Evolutionary conservation across 1,140 invertebrate genomes (phyloP), one percentile per base, ranked within the genome.

Genomic region (Medauroidea extradentata): DNA sequence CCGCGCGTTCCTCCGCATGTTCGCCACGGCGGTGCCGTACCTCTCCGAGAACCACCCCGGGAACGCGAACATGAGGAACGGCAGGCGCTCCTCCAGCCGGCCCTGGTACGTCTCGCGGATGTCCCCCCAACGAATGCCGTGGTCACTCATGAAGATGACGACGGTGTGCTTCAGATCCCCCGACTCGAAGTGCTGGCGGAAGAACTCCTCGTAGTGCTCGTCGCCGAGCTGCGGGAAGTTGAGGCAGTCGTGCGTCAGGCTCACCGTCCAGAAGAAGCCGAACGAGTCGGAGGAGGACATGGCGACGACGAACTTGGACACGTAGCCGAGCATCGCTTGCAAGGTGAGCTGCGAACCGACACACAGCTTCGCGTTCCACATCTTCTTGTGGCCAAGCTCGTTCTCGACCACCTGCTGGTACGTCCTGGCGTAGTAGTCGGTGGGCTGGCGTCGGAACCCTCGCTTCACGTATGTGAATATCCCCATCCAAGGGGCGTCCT

Each of bases 91-190:
- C 67, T 90, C 88, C 8, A 88, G 67, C 58, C 82, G 79, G 0
- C 50, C 80, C 58, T 79, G 79, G 63, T 81, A 81, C 0, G 86
- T 87, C 51, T 81, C 70, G 2, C 85, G 71, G 60, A 89, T 85
- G 0, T 67, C 65, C 13, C 87, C 87, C 76, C 84, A 88, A 29
- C 85, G 69, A 61, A 86, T 81, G 0, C 88, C 88, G 66, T 90
- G 87, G 64, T 90, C 88, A 65, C 85, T 86, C 74, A 85, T 85
- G 16, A 88, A 75, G 13, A 89, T 70, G 0, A 90, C 51, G 0
- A 82, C 71, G 0, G 85, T 85, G 14, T 73, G 73, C 27, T 79
- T 73, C 3, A 82, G 59, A 2, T 75, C 51, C 3, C 66, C 63
- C 3, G 72, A 29, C 0, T 57, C 46, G 1, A 39, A 29, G 1